Evolutionary conservation across 2,113 vertebrate species (phyloP).

Genomic region (Megaceryle maxima): DNA sequence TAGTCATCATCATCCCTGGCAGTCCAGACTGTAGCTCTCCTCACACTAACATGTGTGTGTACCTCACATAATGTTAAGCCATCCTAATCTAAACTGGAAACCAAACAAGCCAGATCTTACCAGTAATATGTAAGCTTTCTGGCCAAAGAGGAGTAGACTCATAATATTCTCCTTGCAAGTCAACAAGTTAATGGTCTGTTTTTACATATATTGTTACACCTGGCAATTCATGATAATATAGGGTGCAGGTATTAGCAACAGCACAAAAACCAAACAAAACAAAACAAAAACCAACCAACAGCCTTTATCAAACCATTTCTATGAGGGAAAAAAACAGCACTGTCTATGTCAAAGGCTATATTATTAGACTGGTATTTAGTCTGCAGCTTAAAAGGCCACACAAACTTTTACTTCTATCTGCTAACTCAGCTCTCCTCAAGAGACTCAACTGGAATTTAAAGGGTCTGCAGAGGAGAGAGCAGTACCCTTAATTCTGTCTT

Average conservation of each 20-base stretch:
- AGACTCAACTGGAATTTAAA: constrained; percentile 32
- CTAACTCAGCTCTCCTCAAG: constrained; percentile 11
- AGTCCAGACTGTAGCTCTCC: neutral
- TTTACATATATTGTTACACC: neutral
- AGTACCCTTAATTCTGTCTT: constrained; percentile 8
- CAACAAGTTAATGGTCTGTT: neutral
- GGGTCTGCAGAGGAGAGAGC: neutral
- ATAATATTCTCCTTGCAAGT: neutral
- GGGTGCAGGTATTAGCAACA: neutral
- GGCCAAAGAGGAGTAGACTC: neutral
- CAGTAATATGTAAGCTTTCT: neutral
- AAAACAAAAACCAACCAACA: neutral
- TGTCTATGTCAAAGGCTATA: neutral
- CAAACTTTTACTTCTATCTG: neutral
- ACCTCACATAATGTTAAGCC: neutral
- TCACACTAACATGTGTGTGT: neutral
- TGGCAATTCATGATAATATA: neutral
- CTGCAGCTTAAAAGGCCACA: neutral
- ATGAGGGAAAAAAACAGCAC: neutral
- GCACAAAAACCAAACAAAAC: neutral
- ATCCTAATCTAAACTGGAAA: neutral
- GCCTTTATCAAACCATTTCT: neutral
- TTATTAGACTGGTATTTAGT: neutral
- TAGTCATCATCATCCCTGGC: neutral
- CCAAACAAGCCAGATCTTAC: neutral